Evolutionary conservation across 1,140 invertebrate genomes (phyloP), one percentile per base, ranked within the genome.

Genomic region (honey bee (Apis mellifera)): DNA sequence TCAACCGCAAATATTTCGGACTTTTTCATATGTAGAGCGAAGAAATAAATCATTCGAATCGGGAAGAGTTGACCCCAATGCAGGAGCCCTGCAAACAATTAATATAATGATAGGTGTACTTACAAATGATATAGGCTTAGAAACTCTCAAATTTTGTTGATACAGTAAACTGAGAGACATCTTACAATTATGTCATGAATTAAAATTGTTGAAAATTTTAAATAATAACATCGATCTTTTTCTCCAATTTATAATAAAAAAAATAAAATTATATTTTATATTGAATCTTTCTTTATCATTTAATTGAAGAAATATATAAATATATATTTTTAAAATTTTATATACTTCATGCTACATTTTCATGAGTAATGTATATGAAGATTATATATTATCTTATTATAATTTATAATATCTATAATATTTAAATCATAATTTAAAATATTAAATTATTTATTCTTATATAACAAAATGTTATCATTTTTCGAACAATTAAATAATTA

Each of bases 1-100:
- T 85, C 65, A 12, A 23, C 48, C 48, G 8, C 48, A 66, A 69
- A 54, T 77, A 83, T 69, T 62, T 73, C 72, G 17, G 42, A 78
- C 32, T 72, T 78, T 73, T 77, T 85, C 68, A 76, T 87, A 85
- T 77, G 86, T 87, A 80, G 76, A 88, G 84, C 83, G 82, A 66
- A 85, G 83, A 62, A 88, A 85, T 73, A 77, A 77, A 87, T 87
- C 86, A 80, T 85, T 87, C 86, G 86, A 83, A 87, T 70, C 83
- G 64, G 85, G 83, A 85, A 78, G 78, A 88, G 86, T 83, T 87
- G 83, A 65, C 81, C 86, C 83, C 83, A 68, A 82, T 76, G 79
- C 72, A 76, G 72, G 72, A 82, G 54, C 72, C 79, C 79, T 59
- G 64, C 72, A 69, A 82, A 82, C 79, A 82, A 82, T 76, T 76